Evolutionary conservation across 2,888 invertebrate genomes (phyloP).

Genomic region (Hirtodrosophila trivittata): DNA sequence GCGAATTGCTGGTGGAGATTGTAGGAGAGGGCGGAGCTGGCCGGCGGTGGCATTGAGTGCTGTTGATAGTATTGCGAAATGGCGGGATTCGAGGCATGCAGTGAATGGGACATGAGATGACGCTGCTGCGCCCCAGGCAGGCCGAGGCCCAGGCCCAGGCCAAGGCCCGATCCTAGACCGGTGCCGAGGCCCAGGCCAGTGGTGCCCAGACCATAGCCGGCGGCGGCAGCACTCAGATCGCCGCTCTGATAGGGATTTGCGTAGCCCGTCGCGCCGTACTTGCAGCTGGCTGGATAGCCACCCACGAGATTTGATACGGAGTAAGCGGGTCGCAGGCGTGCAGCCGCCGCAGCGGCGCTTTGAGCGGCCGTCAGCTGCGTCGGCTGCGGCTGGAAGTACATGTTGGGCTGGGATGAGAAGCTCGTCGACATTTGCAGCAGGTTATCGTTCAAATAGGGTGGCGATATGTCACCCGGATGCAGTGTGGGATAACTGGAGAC

Average conservation of each 20-base stretch:
- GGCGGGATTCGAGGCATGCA: conserved; percentile 84
- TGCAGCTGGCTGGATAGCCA: conserved; percentile 73
- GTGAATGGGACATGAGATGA: conserved; percentile 81
- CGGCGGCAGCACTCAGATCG: conserved; percentile 43
- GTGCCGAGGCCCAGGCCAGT: conserved; percentile 45
- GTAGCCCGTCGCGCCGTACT: conserved; percentile 66
- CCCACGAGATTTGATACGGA: conserved; percentile 82
- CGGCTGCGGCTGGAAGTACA: conserved; percentile 82
- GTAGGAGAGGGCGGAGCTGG: conserved; percentile 70
- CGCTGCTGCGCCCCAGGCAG: conserved; percentile 77
- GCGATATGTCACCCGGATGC: conserved; percentile 81
- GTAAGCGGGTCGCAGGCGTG: conserved; percentile 82
- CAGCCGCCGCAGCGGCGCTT: conserved; percentile 69
- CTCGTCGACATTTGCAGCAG: conserved; percentile 83
- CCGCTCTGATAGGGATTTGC: conserved; percentile 79
- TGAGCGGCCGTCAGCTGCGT: conserved; percentile 70
- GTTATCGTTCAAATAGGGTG: conserved; percentile 83
- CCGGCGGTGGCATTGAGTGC: conserved; percentile 50
- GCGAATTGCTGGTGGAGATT: conserved; percentile 82
- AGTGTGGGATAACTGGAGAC: conserved; percentile 83
- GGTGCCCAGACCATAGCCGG: conserved; percentile 36
- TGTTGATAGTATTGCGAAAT: conserved; percentile 82
- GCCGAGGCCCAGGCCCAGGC: conserved; percentile 41
- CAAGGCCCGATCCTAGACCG: conserved; percentile 32
- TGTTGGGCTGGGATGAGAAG: conserved; percentile 84